phyloP scores from a whole-genome alignment of 2,113 vertebrate species.

The Acrocephalus arundinaceus region DNA sequence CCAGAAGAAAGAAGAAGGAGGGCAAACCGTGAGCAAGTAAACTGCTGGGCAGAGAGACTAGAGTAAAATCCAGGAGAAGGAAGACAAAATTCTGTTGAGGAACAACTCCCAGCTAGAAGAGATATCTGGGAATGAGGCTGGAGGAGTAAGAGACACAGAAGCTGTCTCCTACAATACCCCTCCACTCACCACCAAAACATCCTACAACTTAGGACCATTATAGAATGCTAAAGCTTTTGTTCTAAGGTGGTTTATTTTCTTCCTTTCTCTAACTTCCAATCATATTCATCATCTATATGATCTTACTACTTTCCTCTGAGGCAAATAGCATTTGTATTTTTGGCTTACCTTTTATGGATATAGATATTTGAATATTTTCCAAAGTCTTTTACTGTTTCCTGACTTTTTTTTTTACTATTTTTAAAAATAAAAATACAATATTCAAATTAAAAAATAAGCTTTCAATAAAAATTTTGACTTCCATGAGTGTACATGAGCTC shows the following conservation, averaged over 20 bases:
- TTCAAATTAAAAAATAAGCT: neutral
- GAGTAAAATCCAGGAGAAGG: neutral
- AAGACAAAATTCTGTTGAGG: neutral
- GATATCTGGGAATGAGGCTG: neutral
- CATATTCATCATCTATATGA: neutral
- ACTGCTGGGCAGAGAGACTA: neutral
- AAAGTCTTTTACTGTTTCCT: neutral
- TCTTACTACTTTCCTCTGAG: neutral
- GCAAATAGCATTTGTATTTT: neutral
- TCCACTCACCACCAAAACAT: neutral
- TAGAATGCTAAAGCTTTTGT: neutral
- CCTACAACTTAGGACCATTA: neutral
- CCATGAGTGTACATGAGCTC: neutral
- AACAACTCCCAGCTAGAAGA: neutral
- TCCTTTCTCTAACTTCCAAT: neutral
- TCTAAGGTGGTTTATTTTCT: neutral
- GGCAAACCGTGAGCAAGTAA: neutral
- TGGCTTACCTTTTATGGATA: neutral
- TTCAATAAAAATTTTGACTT: neutral
- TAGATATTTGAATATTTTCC: neutral
- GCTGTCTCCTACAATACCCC: too few species aligned
- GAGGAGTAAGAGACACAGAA: neutral
- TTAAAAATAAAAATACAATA: neutral
- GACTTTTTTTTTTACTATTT: neutral
- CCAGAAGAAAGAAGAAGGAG: neutral